Conservation (phyloP, 1,140 invertebrate genomes). For the Diachasmimorpha longicaudata region DNA sequence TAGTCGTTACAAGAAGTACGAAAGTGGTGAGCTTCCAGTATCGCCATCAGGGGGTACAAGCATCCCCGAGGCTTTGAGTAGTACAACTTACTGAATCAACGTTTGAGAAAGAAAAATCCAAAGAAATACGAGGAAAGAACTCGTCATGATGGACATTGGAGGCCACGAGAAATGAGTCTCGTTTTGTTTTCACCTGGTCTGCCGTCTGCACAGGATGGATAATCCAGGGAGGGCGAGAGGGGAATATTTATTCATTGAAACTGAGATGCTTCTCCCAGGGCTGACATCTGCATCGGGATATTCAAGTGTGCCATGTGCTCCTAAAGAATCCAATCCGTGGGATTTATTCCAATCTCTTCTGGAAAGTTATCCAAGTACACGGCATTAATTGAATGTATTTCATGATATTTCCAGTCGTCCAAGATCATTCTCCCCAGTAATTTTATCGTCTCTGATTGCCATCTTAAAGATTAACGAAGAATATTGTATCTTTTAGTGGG, state of each 20-base stretch:
- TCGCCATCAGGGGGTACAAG: slow-evolving; percentile 52
- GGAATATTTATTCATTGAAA: too few relatives aligned
- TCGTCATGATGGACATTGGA: background rate
- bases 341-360: background rate
- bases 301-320: background rate
- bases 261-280: background rate
- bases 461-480: background rate
- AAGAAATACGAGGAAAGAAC: slow-evolving; percentile 7
- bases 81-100: slow-evolving; percentile 48
- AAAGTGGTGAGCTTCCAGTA: slow-evolving; percentile 52
- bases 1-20: slow-evolving; percentile 56
- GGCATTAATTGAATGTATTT: background rate
- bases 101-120: background rate
- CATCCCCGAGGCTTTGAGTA: slow-evolving; percentile 50
- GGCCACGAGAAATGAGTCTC: background rate
- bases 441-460: background rate
- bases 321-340: background rate
- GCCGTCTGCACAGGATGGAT: background rate
- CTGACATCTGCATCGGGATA: background rate
- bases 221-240: background rate
- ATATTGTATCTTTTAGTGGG: background rate
- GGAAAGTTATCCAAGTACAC: background rate
- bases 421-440: background rate
- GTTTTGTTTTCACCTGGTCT: background rate
- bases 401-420: background rate